Evolutionary conservation across 1,140 invertebrate species (phyloP).

Genomic region (Drosophila willistoni): DNA sequence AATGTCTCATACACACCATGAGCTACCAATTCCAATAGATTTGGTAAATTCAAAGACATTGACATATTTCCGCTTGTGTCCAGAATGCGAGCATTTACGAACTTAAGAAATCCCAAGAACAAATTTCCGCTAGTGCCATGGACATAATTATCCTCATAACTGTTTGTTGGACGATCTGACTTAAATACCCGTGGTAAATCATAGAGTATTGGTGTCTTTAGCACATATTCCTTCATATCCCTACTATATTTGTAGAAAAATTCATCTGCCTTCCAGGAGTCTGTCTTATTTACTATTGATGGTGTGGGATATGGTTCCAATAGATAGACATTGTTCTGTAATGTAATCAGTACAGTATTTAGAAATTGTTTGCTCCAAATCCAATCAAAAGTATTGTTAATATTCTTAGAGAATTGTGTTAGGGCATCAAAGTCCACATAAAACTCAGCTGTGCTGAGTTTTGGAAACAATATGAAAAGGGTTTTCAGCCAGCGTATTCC

Average conservation of each 20-base stretch:
- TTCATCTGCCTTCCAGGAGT: conserved; percentile 42
- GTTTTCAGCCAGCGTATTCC: conserved; percentile 62
- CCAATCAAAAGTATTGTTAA: conserved; percentile 55
- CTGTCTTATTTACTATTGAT: conserved; percentile 55
- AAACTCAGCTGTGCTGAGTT: conserved; percentile 26
- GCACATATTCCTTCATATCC: conserved; percentile 60
- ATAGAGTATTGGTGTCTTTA: conserved; percentile 57
- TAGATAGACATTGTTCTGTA: conserved; percentile 54
- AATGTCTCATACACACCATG: conserved; percentile 69
- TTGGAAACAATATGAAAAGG: conserved; percentile 63
- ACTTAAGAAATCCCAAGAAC: conserved; percentile 62
- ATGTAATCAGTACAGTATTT: conserved; percentile 61
- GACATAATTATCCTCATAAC: conserved; percentile 25
- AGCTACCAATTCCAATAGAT: conserved; percentile 44
- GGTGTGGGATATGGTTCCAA: conserved; percentile 64
- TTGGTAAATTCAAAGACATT: conserved; percentile 37
- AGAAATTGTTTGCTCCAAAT: conserved; percentile 66
- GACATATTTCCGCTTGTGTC: conserved; percentile 49
- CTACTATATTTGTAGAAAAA: conserved; percentile 43
- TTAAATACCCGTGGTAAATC: conserved; percentile 71
- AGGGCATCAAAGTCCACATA: conserved; percentile 25
- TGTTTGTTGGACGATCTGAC: conserved; percentile 33
- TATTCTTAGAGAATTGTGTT: conserved; percentile 18
- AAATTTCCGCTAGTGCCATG: conserved; percentile 66
- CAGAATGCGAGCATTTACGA: conserved; percentile 60